Percentiles rank a stretch among this genome's conserved stretches.
Conservation (phyloP, 2,797 vertebrate genomes). For the Okamejei kenojei region DNA sequence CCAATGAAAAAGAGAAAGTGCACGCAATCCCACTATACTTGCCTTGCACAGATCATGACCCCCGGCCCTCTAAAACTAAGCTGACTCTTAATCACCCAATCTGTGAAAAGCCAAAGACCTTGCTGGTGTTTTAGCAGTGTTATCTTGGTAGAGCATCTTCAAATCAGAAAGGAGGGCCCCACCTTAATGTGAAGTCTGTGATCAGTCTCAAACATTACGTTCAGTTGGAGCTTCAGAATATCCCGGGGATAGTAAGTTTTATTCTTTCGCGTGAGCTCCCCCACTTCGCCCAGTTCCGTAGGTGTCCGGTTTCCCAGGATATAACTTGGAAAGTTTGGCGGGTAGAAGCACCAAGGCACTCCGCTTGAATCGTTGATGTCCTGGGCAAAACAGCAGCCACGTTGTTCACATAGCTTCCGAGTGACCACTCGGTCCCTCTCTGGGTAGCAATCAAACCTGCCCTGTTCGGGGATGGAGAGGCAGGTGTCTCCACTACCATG, state of each 20-base stretch:
- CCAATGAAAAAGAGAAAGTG: no score
- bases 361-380: accelerated
- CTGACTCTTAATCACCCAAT: no score
- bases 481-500: constrained; percentile 48
- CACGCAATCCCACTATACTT: no score
- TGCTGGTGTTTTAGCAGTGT: no score
- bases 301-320: constrained; percentile 56
- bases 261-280: constrained; percentile 54
- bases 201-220: constrained; percentile 65
- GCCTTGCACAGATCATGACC: no score
- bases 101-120: no score
- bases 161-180: constrained; percentile 42
- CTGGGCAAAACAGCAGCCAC: constrained; percentile 74
- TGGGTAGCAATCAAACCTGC: constrained; percentile 78
- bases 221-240: constrained; percentile 60
- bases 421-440: constrained; percentile 66
- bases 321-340: constrained; percentile 71
- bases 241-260: constrained; percentile 75
- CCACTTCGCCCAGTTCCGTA: constrained; percentile 61
- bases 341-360: constrained; percentile 81
- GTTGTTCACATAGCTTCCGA: constrained; percentile 64
- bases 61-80: no score
- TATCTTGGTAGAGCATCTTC: neutral
- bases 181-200: constrained; percentile 68
- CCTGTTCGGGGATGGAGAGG: constrained; percentile 51